A percentile compares a stretch with the other conserved stretches of the same genome.
Conservation (phyloP, 2,113 vertebrate species). For the Propithecus coquereli region DNA sequence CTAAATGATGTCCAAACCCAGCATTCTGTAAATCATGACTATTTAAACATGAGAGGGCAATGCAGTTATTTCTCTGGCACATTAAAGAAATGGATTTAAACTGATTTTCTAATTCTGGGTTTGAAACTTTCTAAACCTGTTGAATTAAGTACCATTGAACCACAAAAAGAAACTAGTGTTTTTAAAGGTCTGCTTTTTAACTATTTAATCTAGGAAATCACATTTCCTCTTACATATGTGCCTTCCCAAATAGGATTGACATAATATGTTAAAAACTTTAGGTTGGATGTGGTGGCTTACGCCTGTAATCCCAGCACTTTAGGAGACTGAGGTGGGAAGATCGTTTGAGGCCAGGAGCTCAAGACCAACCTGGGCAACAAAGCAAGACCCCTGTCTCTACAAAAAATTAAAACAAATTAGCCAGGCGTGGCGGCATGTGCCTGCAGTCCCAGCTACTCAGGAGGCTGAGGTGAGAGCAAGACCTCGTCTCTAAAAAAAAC, state of each 20-base stretch:
- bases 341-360: too few species aligned
- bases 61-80: not conserved
- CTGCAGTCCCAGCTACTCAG: too few species aligned
- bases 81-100: not conserved
- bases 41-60: not conserved
- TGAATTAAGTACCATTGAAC: not conserved
- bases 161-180: not conserved
- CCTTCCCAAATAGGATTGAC: not conserved
- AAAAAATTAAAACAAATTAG: too few species aligned
- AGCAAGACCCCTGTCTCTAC: rapidly evolving
- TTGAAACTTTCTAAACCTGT: not conserved
- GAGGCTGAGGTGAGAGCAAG: too few species aligned
- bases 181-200: not conserved
- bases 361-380: too few species aligned
- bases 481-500: too few species aligned
- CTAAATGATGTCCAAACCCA: not conserved
- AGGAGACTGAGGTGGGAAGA: too few species aligned
- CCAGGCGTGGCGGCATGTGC: too few species aligned
- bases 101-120: not conserved
- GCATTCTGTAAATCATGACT: not conserved
- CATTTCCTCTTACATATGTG: not conserved
- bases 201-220: not conserved
- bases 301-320: too few species aligned
- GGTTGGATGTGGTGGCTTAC: too few species aligned
- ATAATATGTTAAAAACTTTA: not conserved